These are phyloP conservation scores for Agrotis ipsilon DNA, from an alignment of 2,888 invertebrate genomes.

Conservation along the genomic window DNA sequence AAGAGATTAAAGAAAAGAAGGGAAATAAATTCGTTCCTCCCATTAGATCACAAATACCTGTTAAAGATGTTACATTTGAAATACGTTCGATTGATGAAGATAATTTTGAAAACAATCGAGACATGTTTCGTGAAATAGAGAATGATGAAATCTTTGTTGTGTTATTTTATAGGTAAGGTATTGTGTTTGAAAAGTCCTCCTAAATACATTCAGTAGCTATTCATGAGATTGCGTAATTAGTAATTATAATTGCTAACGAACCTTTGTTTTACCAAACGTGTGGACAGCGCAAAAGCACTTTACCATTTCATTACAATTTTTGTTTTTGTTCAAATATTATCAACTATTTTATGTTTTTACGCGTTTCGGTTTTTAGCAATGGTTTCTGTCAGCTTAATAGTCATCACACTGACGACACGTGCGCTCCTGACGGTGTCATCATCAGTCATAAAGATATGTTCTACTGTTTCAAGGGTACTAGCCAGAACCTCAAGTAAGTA, in stretches of 20 bases:
- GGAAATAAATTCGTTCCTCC: slow-evolving; percentile 81
- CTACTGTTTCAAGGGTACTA: slow-evolving; percentile 71
- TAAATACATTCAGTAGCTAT: slow-evolving; percentile 7
- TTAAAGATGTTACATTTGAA: slow-evolving; percentile 74
- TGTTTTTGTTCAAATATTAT: background rate
- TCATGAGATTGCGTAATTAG: slow-evolving; percentile 15
- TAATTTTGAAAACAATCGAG: slow-evolving; percentile 49
- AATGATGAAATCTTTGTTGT: slow-evolving; percentile 67
- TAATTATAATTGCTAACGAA: slow-evolving; percentile 36
- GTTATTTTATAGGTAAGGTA: slow-evolving; percentile 74
- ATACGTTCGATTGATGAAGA: slow-evolving; percentile 67
- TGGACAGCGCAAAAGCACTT: background rate
- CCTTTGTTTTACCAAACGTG: background rate
- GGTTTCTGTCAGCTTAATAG: slow-evolving; percentile 83
- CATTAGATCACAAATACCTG: slow-evolving; percentile 78
- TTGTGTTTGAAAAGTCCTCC: background rate
- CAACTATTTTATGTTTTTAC: slow-evolving; percentile 7
- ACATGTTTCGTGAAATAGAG: slow-evolving; percentile 31
- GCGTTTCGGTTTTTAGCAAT: slow-evolving; percentile 73
- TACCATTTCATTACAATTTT: slow-evolving; percentile 3
- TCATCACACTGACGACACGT: slow-evolving; percentile 76
- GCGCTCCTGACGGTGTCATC: slow-evolving; percentile 79
- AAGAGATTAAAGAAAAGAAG: slow-evolving; percentile 67
- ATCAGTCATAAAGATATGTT: slow-evolving; percentile 71
- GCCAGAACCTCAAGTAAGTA: slow-evolving; percentile 65